phyloP scores from a whole-genome alignment of 2,797 vertebrate species.

The Cottoperca gobio region DNA sequence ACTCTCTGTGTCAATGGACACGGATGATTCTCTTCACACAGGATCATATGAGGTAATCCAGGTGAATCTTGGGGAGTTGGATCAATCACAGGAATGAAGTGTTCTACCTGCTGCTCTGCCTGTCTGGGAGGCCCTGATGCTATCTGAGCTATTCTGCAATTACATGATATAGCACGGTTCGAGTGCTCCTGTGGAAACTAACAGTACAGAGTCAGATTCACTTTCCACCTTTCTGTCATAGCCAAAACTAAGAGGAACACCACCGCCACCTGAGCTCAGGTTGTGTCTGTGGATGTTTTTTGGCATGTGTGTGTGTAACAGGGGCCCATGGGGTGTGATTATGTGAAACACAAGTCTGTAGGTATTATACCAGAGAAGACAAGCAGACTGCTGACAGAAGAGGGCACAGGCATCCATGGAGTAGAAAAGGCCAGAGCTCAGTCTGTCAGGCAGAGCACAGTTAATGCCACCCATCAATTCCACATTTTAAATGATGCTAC shows the following conservation, averaged over 20 bases:
- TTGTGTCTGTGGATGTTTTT: constrained; percentile 32
- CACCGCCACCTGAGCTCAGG: constrained; percentile 43
- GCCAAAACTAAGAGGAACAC: constrained; percentile 40
- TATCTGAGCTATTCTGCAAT: constrained; percentile 72
- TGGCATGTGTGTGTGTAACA: constrained; percentile 3
- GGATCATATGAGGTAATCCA: constrained; percentile 46
- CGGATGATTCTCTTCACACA: constrained; percentile 16
- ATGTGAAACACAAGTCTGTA: constrained; percentile 72
- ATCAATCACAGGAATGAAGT: constrained; percentile 56
- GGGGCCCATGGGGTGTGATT: constrained; percentile 50
- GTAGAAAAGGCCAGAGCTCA: constrained; percentile 22
- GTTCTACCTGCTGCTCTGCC: constrained; percentile 36
- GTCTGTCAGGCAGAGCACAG: constrained; percentile 26
- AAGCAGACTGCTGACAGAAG: constrained; percentile 58
- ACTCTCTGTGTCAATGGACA: constrained; percentile 42
- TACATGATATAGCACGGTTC: constrained; percentile 71
- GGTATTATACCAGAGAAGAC: constrained; percentile 60
- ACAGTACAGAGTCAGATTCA: constrained; percentile 71
- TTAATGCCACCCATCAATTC: constrained; percentile 32
- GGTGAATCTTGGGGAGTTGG: constrained; percentile 34
- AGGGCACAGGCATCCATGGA: constrained; percentile 26
- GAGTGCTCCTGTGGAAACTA: constrained; percentile 72
- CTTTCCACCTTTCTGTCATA: constrained; percentile 67
- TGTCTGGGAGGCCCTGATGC: constrained; percentile 47
- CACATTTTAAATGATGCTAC: constrained; percentile 38